phyloP scores from a whole-genome alignment of 92 coral and sea anemone genomes.

The Epizoanthus stellaris region DNA sequence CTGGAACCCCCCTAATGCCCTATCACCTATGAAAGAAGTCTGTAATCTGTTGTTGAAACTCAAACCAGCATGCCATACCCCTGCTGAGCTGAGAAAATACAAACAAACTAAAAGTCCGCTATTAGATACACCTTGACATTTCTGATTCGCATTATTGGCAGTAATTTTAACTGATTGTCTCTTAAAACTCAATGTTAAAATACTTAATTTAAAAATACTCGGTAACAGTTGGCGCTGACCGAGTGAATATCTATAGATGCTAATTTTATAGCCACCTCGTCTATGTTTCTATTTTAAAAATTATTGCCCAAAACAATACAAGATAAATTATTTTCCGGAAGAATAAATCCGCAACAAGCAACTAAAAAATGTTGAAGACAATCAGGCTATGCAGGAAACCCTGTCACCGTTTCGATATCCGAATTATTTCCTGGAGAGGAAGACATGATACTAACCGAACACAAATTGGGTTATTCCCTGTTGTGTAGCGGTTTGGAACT shows the following conservation, averaged over 20 bases:
- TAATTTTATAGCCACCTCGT: background rate
- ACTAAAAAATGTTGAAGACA: background rate
- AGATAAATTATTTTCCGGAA: slow-evolving; percentile 6
- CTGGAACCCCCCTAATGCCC: too few species aligned
- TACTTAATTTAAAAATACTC: background rate
- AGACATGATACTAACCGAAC: background rate
- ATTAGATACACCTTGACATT: too few species aligned
- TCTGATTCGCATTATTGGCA: too few species aligned
- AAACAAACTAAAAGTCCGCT: background rate
- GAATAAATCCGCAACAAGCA: slow-evolving; percentile 9
- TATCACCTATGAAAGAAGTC: background rate
- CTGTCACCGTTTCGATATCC: slow-evolving; percentile 17
- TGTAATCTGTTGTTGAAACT: slow-evolving; percentile 1
- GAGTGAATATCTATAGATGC: background rate
- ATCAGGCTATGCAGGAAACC: slow-evolving; percentile 41
- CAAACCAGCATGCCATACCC: background rate
- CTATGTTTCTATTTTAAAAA: slow-evolving; percentile 30
- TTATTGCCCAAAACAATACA: background rate
- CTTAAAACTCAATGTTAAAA: background rate
- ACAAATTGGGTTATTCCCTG: slow-evolving; percentile 9
- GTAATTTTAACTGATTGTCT: too few species aligned
- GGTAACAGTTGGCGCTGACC: background rate
- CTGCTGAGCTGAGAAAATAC: background rate
- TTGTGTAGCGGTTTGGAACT: background rate
- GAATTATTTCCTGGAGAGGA: slow-evolving; percentile 38